Evolutionary conservation across 2,888 invertebrate genomes (phyloP).

Genomic region (Hofmannophila pseudospretella): DNA sequence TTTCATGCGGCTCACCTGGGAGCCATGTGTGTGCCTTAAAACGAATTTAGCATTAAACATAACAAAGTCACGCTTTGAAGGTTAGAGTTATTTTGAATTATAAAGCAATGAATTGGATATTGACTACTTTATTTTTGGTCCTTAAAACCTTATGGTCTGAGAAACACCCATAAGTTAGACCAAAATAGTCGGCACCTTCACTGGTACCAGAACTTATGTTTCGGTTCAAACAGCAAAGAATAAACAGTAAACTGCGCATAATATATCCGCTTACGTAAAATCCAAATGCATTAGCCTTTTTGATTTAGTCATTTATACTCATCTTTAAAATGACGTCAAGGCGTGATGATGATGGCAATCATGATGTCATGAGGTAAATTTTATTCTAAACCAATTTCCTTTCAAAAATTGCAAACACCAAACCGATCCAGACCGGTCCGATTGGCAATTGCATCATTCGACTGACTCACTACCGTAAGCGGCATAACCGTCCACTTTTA

Average conservation of each 20-base stretch:
- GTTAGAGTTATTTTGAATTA: constrained; percentile 1
- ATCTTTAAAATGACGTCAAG: background rate
- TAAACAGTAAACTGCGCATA: too few species aligned
- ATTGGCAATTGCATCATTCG: constrained; percentile 16
- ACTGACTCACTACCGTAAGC: constrained; percentile 11
- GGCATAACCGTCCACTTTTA: constrained; percentile 9
- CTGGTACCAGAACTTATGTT: too few species aligned
- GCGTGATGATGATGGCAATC: background rate
- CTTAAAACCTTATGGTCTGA: background rate
- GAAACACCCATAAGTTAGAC: too few species aligned
- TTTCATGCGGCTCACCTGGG: constrained; percentile 11
- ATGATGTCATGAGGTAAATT: too few species aligned
- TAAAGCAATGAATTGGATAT: too few species aligned
- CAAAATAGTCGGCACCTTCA: too few species aligned
- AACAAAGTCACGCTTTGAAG: constrained; percentile 4
- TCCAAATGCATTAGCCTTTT: background rate
- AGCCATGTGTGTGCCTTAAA: constrained; percentile 8
- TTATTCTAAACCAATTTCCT: background rate
- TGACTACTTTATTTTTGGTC: background rate
- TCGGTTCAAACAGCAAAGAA: too few species aligned
- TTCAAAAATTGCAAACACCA: background rate
- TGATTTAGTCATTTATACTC: background rate
- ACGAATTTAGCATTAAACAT: background rate
- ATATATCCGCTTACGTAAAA: background rate
- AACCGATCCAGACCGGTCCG: background rate